These are phyloP conservation scores for Charadrius vociferus DNA, from an alignment of 2,113 vertebrate genomes.

Conservation along the genomic window DNA sequence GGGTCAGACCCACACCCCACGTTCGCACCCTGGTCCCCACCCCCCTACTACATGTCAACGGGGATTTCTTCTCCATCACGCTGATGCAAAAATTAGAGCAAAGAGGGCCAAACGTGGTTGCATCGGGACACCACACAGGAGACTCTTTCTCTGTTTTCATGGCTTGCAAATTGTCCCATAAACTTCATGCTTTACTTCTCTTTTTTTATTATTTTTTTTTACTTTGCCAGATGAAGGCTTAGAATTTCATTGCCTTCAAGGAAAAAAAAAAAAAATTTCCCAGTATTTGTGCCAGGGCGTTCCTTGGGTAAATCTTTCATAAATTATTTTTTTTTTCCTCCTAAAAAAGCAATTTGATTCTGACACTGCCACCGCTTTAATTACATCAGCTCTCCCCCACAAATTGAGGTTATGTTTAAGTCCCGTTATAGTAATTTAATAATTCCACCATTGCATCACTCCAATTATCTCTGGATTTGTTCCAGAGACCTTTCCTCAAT, in stretches of 20 bases:
- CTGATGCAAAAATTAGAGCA: background rate
- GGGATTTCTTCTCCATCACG: background rate
- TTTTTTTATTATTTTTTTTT: background rate
- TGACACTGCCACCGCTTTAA: background rate
- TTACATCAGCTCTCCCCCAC: background rate
- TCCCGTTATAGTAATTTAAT: background rate
- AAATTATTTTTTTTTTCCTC: background rate
- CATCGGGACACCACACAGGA: background rate
- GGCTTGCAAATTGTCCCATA: background rate
- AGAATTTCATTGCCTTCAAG: background rate
- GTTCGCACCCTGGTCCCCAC: no score
- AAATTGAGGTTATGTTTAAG: constrained; percentile 10
- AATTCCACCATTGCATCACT: background rate
- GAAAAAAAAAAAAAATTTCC: background rate
- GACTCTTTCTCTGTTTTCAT: rapidly evolving
- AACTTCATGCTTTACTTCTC: background rate
- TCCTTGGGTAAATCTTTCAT: background rate
- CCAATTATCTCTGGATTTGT: constrained; percentile 1
- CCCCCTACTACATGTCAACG: no score
- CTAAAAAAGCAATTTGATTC: background rate
- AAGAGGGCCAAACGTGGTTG: background rate
- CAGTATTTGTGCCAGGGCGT: background rate
- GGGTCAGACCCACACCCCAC: no score
- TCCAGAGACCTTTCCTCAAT: background rate
- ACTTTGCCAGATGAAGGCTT: background rate